Percentiles rank a stretch among this genome's conserved stretches.
These are phyloP conservation scores for Narcine bancroftii DNA, from an alignment of 2,113 vertebrate species.

Conservation along the genomic window DNA sequence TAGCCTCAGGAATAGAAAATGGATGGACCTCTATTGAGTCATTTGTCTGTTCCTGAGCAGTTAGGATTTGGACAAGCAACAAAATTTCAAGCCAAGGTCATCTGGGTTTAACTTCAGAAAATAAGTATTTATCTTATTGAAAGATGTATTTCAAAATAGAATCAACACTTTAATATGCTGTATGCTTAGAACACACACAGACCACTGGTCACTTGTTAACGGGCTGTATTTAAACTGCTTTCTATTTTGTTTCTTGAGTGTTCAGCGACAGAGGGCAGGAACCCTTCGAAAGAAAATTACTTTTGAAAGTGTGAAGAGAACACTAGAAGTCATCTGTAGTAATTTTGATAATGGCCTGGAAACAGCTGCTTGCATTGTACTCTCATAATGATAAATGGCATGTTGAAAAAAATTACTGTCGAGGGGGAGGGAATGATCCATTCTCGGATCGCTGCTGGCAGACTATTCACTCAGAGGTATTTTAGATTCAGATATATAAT, in stretches of 20 bases:
- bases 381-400: constrained; percentile 66
- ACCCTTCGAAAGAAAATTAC: constrained; percentile 47
- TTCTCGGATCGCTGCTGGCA: constrained; percentile 4
- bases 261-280: constrained; percentile 44
- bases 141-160: constrained; percentile 30
- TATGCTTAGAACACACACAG: constrained; percentile 5
- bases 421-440: constrained; percentile 37
- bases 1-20: constrained; percentile 61
- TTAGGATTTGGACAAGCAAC: constrained; percentile 65
- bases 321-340: constrained; percentile 69
- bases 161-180: background rate
- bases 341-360: constrained; percentile 69
- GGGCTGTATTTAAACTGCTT: constrained; percentile 42
- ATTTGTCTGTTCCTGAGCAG: constrained; percentile 63
- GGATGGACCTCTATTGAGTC: constrained; percentile 57
- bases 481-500: constrained; percentile 28
- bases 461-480: constrained; percentile 11
- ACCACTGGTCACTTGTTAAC: constrained; percentile 29
- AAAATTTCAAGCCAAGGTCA: constrained; percentile 64
- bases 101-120: constrained; percentile 49
- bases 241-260: constrained; percentile 48
- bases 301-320: constrained; percentile 56
- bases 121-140: constrained; percentile 33
- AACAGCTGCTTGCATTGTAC: constrained; percentile 60
- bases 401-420: constrained; percentile 52